Conservation (phyloP, 2,113 vertebrate species). For the Columba livia region DNA sequence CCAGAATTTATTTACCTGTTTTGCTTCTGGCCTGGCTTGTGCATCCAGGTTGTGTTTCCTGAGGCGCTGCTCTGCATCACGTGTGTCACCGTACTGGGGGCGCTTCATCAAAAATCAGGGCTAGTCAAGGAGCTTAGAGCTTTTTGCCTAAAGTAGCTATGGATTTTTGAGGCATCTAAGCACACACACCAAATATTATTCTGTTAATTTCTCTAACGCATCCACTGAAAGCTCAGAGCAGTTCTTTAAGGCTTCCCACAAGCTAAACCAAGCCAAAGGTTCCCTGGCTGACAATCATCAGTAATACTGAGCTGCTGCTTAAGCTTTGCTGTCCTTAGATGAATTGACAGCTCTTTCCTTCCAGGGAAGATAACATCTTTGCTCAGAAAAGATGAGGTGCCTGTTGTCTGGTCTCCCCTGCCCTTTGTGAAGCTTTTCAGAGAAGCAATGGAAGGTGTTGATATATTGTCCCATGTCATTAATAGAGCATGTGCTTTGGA, state of each 20-base stretch:
- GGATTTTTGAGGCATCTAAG: not conserved
- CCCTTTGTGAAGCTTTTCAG: not conserved
- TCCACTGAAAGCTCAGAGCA: not conserved
- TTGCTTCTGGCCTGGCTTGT: not conserved
- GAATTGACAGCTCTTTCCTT: not conserved
- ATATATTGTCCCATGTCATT: not conserved
- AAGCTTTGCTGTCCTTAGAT: not conserved
- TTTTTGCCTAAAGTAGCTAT: not conserved
- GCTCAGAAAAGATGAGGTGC: not conserved
- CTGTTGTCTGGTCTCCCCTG: not conserved
- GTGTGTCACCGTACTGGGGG: not conserved
- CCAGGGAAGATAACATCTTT: not conserved
- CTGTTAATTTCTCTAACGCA: constrained; percentile 28
- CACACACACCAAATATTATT: not conserved
- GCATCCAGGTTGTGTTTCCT: not conserved
- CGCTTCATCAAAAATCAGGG: not conserved
- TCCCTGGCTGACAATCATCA: not conserved
- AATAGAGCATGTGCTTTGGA: not conserved
- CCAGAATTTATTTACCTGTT: not conserved
- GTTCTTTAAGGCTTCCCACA: not conserved
- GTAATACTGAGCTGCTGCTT: not conserved
- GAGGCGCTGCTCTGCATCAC: not conserved
- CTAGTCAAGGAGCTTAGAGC: not conserved
- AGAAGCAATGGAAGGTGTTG: not conserved
- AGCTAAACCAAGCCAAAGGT: not conserved